Conservation (phyloP, 1,140 invertebrate species). For the Apis cerana region DNA sequence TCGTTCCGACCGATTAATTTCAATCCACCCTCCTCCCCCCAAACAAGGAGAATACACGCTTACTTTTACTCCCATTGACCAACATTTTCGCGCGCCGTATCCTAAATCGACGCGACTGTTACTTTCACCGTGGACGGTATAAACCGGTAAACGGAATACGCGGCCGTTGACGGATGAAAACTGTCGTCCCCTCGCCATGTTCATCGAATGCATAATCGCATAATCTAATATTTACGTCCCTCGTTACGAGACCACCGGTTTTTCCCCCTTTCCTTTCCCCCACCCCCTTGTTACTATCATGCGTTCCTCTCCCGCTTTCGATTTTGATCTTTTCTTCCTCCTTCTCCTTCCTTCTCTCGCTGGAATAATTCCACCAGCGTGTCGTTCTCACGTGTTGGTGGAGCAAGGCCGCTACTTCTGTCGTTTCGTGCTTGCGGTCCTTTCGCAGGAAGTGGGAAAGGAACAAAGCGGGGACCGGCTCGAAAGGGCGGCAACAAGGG, state of each 20-base stretch:
- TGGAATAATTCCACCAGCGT: slow-evolving; percentile 13
- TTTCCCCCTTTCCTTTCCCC: not conserved
- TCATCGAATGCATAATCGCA: slow-evolving; percentile 46
- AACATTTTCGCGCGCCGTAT: not conserved
- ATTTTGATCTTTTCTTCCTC: not conserved
- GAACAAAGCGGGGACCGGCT: slow-evolving; percentile 39
- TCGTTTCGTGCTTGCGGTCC: slow-evolving; percentile 36
- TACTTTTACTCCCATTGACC: not conserved
- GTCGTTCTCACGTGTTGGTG: slow-evolving; percentile 26
- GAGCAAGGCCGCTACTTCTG: slow-evolving; percentile 23
- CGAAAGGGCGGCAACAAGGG: slow-evolving; percentile 29
- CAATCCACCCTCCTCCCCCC: not conserved
- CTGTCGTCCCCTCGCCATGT: slow-evolving; percentile 1
- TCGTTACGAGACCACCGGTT: not conserved
- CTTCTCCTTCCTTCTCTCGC: not conserved
- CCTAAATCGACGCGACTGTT: slow-evolving; percentile 6
- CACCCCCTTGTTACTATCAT: too few relatives aligned
- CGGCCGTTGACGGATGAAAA: slow-evolving; percentile 35
- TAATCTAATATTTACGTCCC: slow-evolving; percentile 38
- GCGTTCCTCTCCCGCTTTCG: not conserved
- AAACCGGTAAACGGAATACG: slow-evolving; percentile 17
- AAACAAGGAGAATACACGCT: not conserved
- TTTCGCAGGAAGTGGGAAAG: slow-evolving; percentile 42
- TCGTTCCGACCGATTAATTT: not conserved
- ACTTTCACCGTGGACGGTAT: slow-evolving; percentile 6